Evolutionary conservation across 2,888 invertebrate genomes (phyloP).

Genomic region (Seira sanloemensis): DNA sequence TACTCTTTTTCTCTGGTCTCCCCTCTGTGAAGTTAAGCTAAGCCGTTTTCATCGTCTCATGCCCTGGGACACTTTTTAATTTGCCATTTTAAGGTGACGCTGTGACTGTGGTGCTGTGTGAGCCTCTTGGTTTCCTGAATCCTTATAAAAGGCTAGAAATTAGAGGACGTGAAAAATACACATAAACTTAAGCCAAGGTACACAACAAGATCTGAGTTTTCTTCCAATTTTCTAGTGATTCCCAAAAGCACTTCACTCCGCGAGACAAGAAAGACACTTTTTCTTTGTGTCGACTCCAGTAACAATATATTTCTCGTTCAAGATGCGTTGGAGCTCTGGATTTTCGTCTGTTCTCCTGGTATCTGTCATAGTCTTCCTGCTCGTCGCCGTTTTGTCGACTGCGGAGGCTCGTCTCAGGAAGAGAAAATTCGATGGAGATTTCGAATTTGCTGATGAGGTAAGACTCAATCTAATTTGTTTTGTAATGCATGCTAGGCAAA

Average conservation of each 20-base stretch:
- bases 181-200: constrained; percentile 3
- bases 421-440: constrained; percentile 86
- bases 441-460: constrained; percentile 88
- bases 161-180: background rate
- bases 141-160: background rate
- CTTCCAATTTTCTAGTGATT: constrained; percentile 52
- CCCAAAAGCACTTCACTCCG: constrained; percentile 30
- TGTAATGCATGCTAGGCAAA: background rate
- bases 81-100: constrained; percentile 61
- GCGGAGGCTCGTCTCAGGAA: constrained; percentile 79
- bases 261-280: background rate
- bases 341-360: constrained; percentile 42
- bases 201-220: background rate
- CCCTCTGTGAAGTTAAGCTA: background rate
- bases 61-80: constrained; percentile 59
- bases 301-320: constrained; percentile 20
- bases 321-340: constrained; percentile 59
- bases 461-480: constrained; percentile 72
- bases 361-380: constrained; percentile 48
- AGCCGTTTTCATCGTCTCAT: constrained; percentile 2
- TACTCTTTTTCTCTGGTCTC: background rate
- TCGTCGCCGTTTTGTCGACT: constrained; percentile 74
- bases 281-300: background rate
- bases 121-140: constrained; percentile 8
- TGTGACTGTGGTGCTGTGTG: constrained; percentile 42